Evolutionary conservation across 2,888 invertebrate species (phyloP).

Genomic region (Noctua comes): DNA sequence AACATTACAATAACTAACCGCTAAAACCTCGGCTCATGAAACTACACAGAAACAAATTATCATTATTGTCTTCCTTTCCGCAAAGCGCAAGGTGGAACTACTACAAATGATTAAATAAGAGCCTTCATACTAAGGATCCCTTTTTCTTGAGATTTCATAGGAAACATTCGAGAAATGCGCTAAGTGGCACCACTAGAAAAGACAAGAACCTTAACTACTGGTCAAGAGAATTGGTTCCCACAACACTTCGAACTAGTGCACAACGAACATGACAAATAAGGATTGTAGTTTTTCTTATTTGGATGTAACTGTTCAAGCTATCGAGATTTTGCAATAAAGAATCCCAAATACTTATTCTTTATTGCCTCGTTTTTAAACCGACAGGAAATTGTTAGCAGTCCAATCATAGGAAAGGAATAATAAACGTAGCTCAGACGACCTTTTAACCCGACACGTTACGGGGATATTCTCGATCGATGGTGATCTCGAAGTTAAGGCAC

Average conservation of each 20-base stretch:
- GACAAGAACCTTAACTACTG: slow-evolving; percentile 50
- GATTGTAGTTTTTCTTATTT: slow-evolving; percentile 42
- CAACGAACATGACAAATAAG: slow-evolving; percentile 38
- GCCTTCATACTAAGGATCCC: slow-evolving; percentile 10
- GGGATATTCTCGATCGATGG: slow-evolving; percentile 67
- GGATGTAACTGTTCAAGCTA: neutral
- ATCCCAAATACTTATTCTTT: slow-evolving; percentile 6
- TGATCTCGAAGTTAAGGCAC: slow-evolving; percentile 67
- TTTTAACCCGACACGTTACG: slow-evolving; percentile 76
- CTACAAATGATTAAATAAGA: slow-evolving; percentile 46
- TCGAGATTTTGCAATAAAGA: slow-evolving; percentile 27
- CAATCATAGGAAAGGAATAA: slow-evolving; percentile 42
- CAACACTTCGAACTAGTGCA: slow-evolving; percentile 44
- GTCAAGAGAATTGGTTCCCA: slow-evolving; percentile 60
- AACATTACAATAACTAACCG: slow-evolving; percentile 8
- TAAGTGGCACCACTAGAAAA: slow-evolving; percentile 48
- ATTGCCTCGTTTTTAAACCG: slow-evolving; percentile 25
- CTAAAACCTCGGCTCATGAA: slow-evolving; percentile 26
- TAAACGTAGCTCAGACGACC: slow-evolving; percentile 61
- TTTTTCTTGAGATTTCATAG: slow-evolving; percentile 37
- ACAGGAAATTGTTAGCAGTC: slow-evolving; percentile 26
- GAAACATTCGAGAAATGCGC: slow-evolving; percentile 44
- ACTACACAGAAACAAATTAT: slow-evolving; percentile 11
- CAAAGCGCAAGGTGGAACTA: slow-evolving; percentile 29
- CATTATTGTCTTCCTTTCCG: slow-evolving; percentile 21